These are phyloP conservation scores for Micromesistius poutassou DNA, from an alignment of 2,797 vertebrate species.

Conservation along the genomic window DNA sequence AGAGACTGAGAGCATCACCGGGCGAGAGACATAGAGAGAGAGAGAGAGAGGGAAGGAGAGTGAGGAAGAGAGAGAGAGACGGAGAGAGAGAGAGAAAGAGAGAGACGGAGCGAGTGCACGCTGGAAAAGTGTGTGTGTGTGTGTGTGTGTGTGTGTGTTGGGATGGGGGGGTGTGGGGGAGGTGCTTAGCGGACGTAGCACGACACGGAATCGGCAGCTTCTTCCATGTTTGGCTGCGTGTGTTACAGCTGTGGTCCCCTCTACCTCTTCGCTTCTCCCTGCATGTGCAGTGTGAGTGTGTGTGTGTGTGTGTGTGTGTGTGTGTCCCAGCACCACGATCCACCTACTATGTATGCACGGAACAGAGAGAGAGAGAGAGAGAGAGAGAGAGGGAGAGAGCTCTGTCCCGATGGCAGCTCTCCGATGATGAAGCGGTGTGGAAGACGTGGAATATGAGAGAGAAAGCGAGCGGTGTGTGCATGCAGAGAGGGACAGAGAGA, in stretches of 20 bases:
- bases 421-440: conserved; percentile 51
- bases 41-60: conserved; percentile 3
- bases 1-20: conserved; percentile 10
- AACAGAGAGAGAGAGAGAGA: conserved; percentile 9
- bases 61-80: not conserved
- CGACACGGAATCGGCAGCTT: conserved; percentile 58
- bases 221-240: conserved; percentile 64
- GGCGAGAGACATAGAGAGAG: not conserved
- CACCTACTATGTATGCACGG: not conserved
- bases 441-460: conserved; percentile 35
- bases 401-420: conserved; percentile 50
- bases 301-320: conserved; percentile 26
- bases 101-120: conserved; percentile 14
- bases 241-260: conserved; percentile 45
- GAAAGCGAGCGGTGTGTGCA: conserved; percentile 24
- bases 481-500: conserved; percentile 33
- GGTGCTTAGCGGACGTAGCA: conserved; percentile 65
- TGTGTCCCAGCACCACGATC: conserved; percentile 14
- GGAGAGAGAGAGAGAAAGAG: not conserved
- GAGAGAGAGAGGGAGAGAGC: conserved; percentile 17
- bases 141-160: no score
- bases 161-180: conserved; percentile 35
- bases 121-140: not conserved
- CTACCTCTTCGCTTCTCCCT: conserved; percentile 7
- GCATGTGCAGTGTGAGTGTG: conserved; percentile 4